Base-by-base conservation (phyloP, 2,113 vertebrate genomes). In the Perccottus glenii region DNA sequence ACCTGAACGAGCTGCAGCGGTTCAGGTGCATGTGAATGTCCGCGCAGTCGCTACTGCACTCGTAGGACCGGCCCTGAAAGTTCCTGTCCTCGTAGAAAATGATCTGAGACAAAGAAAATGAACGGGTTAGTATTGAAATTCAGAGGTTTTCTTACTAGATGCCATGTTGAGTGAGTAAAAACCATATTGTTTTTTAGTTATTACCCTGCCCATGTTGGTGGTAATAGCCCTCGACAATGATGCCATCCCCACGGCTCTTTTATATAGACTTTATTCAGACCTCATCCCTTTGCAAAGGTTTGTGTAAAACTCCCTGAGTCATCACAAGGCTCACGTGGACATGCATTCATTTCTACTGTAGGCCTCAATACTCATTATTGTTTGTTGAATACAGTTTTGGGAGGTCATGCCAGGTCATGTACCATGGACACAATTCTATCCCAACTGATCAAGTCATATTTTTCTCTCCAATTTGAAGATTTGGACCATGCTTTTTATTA, bases 21-120 rank as follows among this genome's bases (percentile, higher is more conserved):
- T 36, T 92, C 68, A 92, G 67, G 67, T 91, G 86, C 67, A 75
- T 40, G 51, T 64, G 62, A 65, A 92, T 73, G 55, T 92, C 89
- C 9, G 85, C 5, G 62, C 83, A 78, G 78, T 93, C 86, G 10
- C 80, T 83, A 70, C 77, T 86, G 75, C 73, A 82, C 52, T 89
- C 88, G 16, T 88, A 86, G 70, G 86, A 81, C 2, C 82, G 86
- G n/a, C 89, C 88, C 84, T 85, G 84, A 86, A 92, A 93, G 82
- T 80, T 85, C 19, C 59, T 88, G 5, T 87, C 90, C 83, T 92
- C 92, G 3, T 75, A 93, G 68, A 90, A 92, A 72, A 73, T 84
- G 12, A 91, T 88, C 88, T 94, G 81, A 64, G 27, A 0, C 33
- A 10, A 43, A 44, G 43, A 8, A 45, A 3, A 35, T 11, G 38